phyloP scores from a whole-genome alignment of 2,888 invertebrate genomes.

The Sinopyrophorus schimmeli region DNA sequence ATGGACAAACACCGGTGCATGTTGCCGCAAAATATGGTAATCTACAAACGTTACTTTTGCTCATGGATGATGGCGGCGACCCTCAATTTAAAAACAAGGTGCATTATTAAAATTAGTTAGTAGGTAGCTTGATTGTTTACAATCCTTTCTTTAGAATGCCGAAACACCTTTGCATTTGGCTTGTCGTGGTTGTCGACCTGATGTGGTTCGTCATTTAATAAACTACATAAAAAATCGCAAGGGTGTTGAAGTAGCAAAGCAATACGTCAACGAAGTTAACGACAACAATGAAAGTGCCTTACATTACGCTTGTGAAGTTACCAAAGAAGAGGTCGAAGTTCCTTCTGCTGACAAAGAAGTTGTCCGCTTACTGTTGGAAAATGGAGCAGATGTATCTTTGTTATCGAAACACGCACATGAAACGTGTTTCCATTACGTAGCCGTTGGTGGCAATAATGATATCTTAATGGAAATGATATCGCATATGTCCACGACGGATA shows the following conservation, averaged over 20 bases:
- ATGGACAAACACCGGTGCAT: slow-evolving; percentile 96
- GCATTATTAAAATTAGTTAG: slow-evolving; percentile 42
- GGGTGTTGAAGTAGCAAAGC: slow-evolving; percentile 76
- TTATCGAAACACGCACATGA: slow-evolving; percentile 86
- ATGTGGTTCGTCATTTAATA: slow-evolving; percentile 85
- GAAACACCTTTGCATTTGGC: slow-evolving; percentile 97
- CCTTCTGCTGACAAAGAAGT: slow-evolving; percentile 83
- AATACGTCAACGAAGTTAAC: slow-evolving; percentile 85
- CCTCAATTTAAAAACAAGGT: slow-evolving; percentile 91
- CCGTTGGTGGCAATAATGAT: slow-evolving; percentile 93
- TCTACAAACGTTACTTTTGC: slow-evolving; percentile 78
- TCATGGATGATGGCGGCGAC: slow-evolving; percentile 94
- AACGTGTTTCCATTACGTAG: slow-evolving; percentile 94
- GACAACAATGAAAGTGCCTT: slow-evolving; percentile 92
- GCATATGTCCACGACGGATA: slow-evolving; percentile 84
- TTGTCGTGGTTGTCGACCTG: slow-evolving; percentile 81
- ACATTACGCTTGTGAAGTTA: slow-evolving; percentile 92
- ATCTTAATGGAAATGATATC: slow-evolving; percentile 92
- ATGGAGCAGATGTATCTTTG: slow-evolving; percentile 86
- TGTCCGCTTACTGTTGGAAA: slow-evolving; percentile 84
- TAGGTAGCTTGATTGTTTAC: too few relatives aligned
- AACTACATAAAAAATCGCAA: slow-evolving; percentile 76
- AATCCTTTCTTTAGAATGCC: slow-evolving; percentile 68
- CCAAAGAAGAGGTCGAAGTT: slow-evolving; percentile 74
- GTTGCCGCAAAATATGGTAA: slow-evolving; percentile 94